A percentile compares a stretch with the other conserved stretches of the same genome.
Conservation (phyloP, 2,888 invertebrate species). For the Melinopterus prodromus region DNA sequence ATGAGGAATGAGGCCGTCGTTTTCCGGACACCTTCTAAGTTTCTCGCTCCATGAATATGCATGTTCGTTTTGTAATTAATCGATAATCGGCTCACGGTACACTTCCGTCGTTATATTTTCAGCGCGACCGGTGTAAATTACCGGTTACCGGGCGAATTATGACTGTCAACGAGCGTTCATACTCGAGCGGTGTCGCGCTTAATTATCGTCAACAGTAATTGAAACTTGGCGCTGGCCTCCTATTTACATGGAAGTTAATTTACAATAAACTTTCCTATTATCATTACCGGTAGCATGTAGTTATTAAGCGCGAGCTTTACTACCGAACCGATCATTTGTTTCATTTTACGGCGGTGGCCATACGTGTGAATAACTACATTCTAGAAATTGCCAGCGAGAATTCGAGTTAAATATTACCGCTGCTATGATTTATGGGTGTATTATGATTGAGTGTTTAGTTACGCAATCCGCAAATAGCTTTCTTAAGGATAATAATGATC, state of each 20-base stretch:
- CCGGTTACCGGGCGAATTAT: background rate
- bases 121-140: background rate
- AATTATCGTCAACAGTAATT: background rate
- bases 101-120: background rate
- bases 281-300: background rate
- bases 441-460: background rate
- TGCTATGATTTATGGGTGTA: background rate
- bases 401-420: background rate
- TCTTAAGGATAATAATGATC: background rate
- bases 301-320: background rate
- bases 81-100: background rate
- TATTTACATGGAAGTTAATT: background rate
- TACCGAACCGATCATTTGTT: background rate
- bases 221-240: background rate
- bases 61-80: background rate
- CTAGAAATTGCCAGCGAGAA: background rate
- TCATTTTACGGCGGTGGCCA: background rate
- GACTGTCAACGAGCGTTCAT: too few species aligned
- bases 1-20: background rate
- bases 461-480: background rate
- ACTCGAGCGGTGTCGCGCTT: background rate
- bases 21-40: background rate
- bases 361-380: background rate
- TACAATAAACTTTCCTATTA: slow-evolving; percentile 4
- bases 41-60: background rate